Conservation (phyloP, 2,888 invertebrate species). For the Sphaerophoria taeniata region DNA sequence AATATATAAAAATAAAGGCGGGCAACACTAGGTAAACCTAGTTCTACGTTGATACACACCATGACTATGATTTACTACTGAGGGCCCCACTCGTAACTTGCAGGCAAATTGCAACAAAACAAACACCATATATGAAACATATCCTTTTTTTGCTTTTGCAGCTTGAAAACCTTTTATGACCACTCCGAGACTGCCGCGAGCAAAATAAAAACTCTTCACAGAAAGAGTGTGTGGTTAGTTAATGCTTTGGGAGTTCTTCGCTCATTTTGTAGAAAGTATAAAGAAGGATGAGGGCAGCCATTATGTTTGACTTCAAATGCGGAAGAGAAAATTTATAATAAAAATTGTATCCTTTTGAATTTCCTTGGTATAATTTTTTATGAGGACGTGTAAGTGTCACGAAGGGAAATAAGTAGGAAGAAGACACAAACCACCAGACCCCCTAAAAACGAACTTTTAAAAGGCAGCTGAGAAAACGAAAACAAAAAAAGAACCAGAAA, state of each 20-base stretch:
- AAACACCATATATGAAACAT: conserved; percentile 34
- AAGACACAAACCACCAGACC: conserved; percentile 5
- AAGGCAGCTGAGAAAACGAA: background rate
- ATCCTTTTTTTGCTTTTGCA: conserved; percentile 12
- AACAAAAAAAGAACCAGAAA: conserved; percentile 40
- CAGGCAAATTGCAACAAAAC: conserved; percentile 65
- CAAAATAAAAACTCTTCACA: background rate
- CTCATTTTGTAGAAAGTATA: conserved; percentile 48
- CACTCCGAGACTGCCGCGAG: conserved; percentile 15
- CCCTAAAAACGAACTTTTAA: background rate
- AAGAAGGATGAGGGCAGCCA: conserved; percentile 4
- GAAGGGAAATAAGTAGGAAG: conserved; percentile 25
- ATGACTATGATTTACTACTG: background rate
- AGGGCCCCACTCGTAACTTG: conserved; percentile 20
- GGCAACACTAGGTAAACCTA: background rate
- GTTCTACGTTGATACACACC: background rate
- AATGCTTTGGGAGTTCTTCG: conserved; percentile 48
- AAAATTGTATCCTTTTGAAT: conserved; percentile 67
- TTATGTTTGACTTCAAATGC: conserved; percentile 64
- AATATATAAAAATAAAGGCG: background rate
- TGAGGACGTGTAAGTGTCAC: conserved; percentile 47
- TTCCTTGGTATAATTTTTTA: conserved; percentile 41
- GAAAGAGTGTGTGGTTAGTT: conserved; percentile 37
- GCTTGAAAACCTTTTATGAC: conserved; percentile 33
- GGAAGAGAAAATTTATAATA: conserved; percentile 61